phyloP scores from a whole-genome alignment of 2,797 vertebrate genomes.

The Lophotriccus pileatus region DNA sequence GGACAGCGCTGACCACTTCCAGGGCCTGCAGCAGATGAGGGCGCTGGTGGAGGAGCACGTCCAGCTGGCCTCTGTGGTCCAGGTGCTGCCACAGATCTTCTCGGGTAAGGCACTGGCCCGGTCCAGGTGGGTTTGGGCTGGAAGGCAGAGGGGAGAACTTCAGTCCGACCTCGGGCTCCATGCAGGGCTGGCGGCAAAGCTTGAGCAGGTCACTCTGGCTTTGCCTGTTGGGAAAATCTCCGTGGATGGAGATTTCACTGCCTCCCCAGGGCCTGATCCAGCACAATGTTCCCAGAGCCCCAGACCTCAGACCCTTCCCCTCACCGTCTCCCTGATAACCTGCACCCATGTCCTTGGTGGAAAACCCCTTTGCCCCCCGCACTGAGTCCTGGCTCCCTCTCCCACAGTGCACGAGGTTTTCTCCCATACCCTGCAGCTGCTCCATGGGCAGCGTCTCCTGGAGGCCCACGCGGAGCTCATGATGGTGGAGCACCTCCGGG shows the following conservation, averaged over 20 bases:
- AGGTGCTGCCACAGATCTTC: conserved; percentile 88
- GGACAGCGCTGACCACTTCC: conserved; percentile 61
- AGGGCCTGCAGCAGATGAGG: conserved; percentile 78
- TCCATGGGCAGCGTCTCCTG: conserved; percentile 79
- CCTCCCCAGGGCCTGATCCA: background rate
- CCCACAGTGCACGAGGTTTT: conserved; percentile 49
- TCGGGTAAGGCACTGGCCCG: conserved; percentile 75
- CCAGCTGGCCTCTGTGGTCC: conserved; percentile 86
- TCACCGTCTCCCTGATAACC: background rate
- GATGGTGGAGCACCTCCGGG: conserved; percentile 88
- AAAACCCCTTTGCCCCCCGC: background rate
- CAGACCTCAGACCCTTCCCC: background rate
- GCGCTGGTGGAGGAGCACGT: conserved; percentile 77
- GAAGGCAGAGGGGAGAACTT: background rate
- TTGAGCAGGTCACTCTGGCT: background rate
- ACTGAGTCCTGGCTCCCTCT: background rate
- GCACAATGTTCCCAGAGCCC: background rate
- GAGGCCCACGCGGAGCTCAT: conserved; percentile 89
- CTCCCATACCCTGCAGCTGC: conserved; percentile 23
- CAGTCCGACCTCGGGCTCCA: rapidly evolving
- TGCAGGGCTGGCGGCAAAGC: background rate
- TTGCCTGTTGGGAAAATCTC: background rate
- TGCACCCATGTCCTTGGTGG: background rate
- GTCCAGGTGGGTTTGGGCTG: background rate
- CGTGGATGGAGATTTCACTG: background rate